Evolutionary conservation across 2,888 invertebrate species (phyloP).

Genomic region (Chrysolina oricalcia): DNA sequence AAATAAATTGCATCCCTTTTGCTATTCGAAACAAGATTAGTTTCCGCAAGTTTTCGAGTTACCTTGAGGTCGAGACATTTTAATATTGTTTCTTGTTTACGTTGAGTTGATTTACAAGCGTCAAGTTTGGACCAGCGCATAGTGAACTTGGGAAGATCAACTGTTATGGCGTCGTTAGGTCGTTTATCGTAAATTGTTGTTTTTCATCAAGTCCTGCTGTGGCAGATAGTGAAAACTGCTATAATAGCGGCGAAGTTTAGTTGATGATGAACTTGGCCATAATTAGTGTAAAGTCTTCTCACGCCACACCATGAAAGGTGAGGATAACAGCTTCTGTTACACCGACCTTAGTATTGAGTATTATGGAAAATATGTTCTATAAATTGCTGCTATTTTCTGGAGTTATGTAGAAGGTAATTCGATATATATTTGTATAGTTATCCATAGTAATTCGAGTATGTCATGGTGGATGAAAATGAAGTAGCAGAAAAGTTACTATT

Average conservation of each 20-base stretch:
- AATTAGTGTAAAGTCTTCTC: no score
- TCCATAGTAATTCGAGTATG: no score
- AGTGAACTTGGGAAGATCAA: slow-evolving; percentile 8
- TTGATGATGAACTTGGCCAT: background rate
- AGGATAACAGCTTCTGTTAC: no score
- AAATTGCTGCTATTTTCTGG: no score
- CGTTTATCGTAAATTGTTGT: background rate
- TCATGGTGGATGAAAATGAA: no score
- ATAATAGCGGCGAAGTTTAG: background rate
- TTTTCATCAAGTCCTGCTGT: background rate
- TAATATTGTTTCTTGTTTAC: slow-evolving; percentile 43
- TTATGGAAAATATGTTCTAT: no score
- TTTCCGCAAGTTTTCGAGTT: slow-evolving; percentile 41
- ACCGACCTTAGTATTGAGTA: no score
- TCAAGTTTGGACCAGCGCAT: slow-evolving; percentile 21
- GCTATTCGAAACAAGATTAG: slow-evolving; percentile 38
- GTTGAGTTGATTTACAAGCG: slow-evolving; percentile 37
- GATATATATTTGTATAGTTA: no score
- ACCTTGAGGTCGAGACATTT: slow-evolving; percentile 33
- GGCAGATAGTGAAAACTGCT: background rate
- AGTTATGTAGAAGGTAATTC: no score
- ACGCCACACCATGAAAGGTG: no score
- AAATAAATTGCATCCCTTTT: slow-evolving; percentile 42
- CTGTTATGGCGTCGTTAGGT: background rate
- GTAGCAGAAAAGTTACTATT: no score